Percentiles rank a stretch among this genome's conserved stretches.
Conservation (phyloP, 2,113 vertebrate genomes). For the Zeus faber region DNA sequence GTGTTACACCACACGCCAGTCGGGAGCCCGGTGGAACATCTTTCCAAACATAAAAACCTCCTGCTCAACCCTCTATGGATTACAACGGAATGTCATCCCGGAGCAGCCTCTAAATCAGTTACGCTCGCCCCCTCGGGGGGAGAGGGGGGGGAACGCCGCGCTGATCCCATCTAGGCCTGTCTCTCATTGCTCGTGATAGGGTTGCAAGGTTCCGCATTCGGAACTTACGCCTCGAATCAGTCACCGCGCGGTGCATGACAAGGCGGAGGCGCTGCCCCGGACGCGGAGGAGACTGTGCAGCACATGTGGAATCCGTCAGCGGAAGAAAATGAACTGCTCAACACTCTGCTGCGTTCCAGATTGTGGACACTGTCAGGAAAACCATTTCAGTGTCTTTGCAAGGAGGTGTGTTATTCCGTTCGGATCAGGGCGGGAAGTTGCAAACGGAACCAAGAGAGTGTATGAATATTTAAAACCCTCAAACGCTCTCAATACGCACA, state of each 20-base stretch:
- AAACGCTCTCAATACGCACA: too few relatives aligned
- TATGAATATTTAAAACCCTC: too few relatives aligned
- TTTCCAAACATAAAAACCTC: slow-evolving; percentile 69
- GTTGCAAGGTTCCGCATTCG: slow-evolving; percentile 64
- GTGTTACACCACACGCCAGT: slow-evolving; percentile 30
- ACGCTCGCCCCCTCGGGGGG: slow-evolving; percentile 64
- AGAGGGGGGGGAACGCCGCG: slow-evolving; percentile 46
- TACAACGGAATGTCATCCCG: slow-evolving; percentile 72
- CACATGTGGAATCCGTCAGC: too few relatives aligned
- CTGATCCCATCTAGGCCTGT: slow-evolving; percentile 67
- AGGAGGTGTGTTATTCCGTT: too few relatives aligned
- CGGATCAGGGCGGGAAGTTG: too few relatives aligned
- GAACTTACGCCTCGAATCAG: slow-evolving; percentile 50
- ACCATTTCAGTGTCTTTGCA: too few relatives aligned
- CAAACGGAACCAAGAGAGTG: too few relatives aligned
- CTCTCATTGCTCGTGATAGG: slow-evolving; percentile 67
- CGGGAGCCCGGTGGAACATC: slow-evolving; percentile 65
- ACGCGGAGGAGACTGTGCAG: background rate
- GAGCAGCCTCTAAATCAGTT: slow-evolving; percentile 75
- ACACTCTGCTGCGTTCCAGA: too few relatives aligned
- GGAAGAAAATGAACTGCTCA: too few relatives aligned
- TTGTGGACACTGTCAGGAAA: too few relatives aligned
- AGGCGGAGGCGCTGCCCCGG: slow-evolving; percentile 26
- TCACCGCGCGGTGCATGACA: slow-evolving; percentile 21
- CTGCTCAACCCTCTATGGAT: slow-evolving; percentile 71